phyloP scores from a whole-genome alignment of 2,888 invertebrate genomes.

The Sarcophaga subvicina region DNA sequence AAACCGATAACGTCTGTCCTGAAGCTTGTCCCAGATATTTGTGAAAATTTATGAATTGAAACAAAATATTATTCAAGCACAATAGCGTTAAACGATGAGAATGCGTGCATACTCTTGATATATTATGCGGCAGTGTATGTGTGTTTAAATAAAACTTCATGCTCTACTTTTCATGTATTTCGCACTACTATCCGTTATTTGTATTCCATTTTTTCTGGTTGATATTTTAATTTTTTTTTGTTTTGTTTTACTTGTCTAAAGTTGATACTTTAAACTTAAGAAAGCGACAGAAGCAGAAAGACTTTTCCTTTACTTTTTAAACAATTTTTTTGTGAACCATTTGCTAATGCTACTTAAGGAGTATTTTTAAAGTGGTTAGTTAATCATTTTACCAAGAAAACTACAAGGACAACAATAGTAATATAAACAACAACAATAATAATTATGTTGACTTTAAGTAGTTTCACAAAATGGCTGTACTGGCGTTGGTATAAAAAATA shows the following conservation, averaged over 20 bases:
- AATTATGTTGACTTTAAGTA: slow-evolving; percentile 3
- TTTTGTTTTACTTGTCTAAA: slow-evolving; percentile 26
- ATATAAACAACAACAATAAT: slow-evolving; percentile 6
- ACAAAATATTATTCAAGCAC: no score
- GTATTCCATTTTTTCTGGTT: neutral
- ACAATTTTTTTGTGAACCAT: neutral
- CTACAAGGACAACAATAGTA: neutral
- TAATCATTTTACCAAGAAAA: slow-evolving; percentile 39
- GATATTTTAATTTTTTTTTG: neutral
- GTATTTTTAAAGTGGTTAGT: slow-evolving; percentile 49
- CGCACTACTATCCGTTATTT: neutral
- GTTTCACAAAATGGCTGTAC: neutral
- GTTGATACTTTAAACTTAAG: slow-evolving; percentile 44
- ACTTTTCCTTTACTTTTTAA: neutral
- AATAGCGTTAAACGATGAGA: no score
- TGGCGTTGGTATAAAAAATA: neutral
- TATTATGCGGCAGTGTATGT: no score
- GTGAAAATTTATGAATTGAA: no score
- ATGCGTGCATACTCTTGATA: no score
- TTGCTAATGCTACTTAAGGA: slow-evolving; percentile 37
- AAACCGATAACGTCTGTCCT: no score
- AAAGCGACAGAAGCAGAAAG: neutral
- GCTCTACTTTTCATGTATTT: no score
- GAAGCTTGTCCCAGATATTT: no score
- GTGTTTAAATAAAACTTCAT: no score